A percentile compares a stretch with the other conserved stretches of the same genome.
Conservation (phyloP, 2,888 invertebrate genomes). For the Hartigia nigra region DNA sequence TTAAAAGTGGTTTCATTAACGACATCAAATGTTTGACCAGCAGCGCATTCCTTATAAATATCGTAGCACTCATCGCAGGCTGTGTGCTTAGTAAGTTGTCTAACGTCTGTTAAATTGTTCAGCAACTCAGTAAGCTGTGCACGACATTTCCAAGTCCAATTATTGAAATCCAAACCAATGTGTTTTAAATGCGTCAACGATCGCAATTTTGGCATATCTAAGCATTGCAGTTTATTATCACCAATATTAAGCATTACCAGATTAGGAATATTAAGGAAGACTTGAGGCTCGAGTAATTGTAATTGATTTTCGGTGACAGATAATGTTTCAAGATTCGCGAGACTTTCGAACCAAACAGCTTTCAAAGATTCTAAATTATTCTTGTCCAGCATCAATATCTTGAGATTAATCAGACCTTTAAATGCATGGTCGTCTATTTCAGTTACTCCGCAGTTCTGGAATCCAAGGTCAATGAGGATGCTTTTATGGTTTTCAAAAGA, state of each 20-base stretch:
- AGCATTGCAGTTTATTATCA: conserved; percentile 25
- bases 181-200: conserved; percentile 11
- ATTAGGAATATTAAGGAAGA: conserved; percentile 26
- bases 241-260: conserved; percentile 27
- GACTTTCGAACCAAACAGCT: conserved; percentile 29
- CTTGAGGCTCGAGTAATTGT: conserved; percentile 26
- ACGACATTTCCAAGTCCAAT: conserved; percentile 7
- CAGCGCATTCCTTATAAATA: neutral
- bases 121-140: conserved; percentile 22
- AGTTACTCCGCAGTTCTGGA: conserved; percentile 24
- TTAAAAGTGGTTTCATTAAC: neutral
- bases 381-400: conserved; percentile 22
- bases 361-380: conserved; percentile 25
- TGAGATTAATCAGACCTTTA: conserved; percentile 25
- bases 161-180: neutral
- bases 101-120: neutral
- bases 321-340: conserved; percentile 19
- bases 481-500: conserved; percentile 16
- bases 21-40: neutral
- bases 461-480: conserved; percentile 23
- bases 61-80: neutral
- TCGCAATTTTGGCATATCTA: conserved; percentile 25
- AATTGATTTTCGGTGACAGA: conserved; percentile 21
- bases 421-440: conserved; percentile 29
- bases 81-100: neutral